Evolutionary conservation across 1,140 invertebrate genomes (phyloP).

Genomic region (Pogonognathellus flavescens): DNA sequence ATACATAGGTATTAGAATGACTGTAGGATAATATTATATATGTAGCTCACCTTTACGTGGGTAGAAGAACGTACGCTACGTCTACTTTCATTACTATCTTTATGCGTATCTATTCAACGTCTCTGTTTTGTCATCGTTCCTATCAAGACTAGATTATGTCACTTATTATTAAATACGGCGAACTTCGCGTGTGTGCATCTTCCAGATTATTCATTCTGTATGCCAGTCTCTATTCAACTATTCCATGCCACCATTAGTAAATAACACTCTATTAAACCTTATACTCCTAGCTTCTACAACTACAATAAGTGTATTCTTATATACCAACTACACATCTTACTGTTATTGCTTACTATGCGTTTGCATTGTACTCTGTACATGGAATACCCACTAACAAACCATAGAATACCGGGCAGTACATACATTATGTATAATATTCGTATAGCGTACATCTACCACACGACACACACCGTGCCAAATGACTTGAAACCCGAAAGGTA

Average conservation of each 20-base stretch:
- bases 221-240: background rate
- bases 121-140: slow-evolving; percentile 36
- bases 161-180: slow-evolving; percentile 41
- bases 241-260: slow-evolving; percentile 9
- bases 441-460: no score
- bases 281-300: no score
- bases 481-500: no score
- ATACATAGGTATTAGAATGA: no score
- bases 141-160: slow-evolving; percentile 48
- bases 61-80: no score
- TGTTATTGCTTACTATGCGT: background rate
- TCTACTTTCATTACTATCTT: no score
- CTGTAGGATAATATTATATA: background rate
- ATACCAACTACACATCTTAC: background rate
- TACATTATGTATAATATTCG: no score
- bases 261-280: no score
- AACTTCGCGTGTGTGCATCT: slow-evolving; percentile 46
- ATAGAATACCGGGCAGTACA: no score
- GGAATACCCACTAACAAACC: no score
- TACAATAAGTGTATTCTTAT: no score
- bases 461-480: no score
- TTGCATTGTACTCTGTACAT: background rate
- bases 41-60: slow-evolving; percentile 25
- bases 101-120: slow-evolving; percentile 17
- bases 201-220: background rate